These are phyloP conservation scores for Falcaria lacertinaria DNA, from an alignment of 2,888 invertebrate species.

Conservation along the genomic window DNA sequence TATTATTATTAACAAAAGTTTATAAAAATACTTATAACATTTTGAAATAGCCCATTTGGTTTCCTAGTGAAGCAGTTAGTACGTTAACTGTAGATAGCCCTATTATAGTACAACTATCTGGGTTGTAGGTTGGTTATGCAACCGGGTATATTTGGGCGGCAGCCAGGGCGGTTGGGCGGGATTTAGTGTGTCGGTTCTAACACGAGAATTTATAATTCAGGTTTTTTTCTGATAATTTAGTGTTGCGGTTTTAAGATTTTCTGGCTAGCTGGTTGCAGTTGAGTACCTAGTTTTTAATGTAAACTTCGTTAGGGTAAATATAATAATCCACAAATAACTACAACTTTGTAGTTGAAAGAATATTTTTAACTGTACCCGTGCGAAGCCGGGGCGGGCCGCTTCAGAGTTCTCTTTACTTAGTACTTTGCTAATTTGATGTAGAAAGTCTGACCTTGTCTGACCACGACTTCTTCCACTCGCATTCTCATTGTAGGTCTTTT, in stretches of 20 bases:
- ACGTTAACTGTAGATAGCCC: neutral
- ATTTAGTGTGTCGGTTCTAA: slow-evolving; percentile 27
- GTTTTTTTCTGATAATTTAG: slow-evolving; percentile 14
- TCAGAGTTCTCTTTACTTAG: no score
- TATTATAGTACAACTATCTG: neutral
- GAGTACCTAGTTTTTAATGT: no score
- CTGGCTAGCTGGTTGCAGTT: neutral
- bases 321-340: no score
- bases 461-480: no score
- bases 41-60: neutral
- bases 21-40: neutral
- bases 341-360: no score
- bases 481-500: no score
- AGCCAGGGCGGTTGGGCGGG: slow-evolving; percentile 25
- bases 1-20: no score
- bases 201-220: slow-evolving; percentile 25
- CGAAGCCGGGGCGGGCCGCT: no score
- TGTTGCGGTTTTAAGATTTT: neutral
- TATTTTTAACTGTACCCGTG: no score
- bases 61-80: neutral
- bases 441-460: no score
- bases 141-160: slow-evolving; percentile 29
- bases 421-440: no score
- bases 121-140: slow-evolving; percentile 14
- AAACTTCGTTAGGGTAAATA: no score